phyloP scores from a whole-genome alignment of 2,888 invertebrate genomes.

The Ectemnius continuus region DNA sequence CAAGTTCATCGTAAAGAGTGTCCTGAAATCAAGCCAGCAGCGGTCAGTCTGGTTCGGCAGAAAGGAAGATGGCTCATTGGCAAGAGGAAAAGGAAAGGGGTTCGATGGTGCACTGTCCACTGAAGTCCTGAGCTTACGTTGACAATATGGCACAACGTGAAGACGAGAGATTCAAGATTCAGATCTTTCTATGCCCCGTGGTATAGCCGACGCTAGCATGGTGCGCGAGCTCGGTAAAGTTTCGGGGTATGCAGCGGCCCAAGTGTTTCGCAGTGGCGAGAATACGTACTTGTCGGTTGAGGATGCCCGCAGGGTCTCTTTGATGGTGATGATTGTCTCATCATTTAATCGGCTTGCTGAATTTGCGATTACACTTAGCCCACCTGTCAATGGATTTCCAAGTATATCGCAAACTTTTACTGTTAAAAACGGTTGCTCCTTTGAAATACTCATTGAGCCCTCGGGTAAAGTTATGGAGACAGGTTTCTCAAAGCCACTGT shows the following conservation, averaged over 20 bases:
- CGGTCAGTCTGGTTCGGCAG: not conserved
- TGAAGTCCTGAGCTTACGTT: constrained; percentile 46
- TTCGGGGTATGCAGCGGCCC: constrained; percentile 62
- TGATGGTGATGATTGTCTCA: constrained; percentile 87
- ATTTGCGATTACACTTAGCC: constrained; percentile 85
- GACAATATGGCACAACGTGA: constrained; percentile 27
- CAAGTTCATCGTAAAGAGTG: constrained; percentile 88
- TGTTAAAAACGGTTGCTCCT: constrained; percentile 85
- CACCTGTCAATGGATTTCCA: constrained; percentile 84
- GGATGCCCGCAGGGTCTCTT: constrained; percentile 79
- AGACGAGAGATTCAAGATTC: constrained; percentile 57
- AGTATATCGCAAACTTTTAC: constrained; percentile 87
- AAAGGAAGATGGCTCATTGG: not conserved
- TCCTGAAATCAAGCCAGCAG: constrained; percentile 75
- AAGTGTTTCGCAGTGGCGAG: not conserved
- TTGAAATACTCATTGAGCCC: constrained; percentile 85
- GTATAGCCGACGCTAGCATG: constrained; percentile 72
- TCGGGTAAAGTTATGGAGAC: constrained; percentile 90
- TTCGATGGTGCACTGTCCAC: constrained; percentile 38
- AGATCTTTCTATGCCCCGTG: constrained; percentile 73
- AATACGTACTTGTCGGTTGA: constrained; percentile 73
- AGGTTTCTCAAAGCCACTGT: constrained; percentile 85
- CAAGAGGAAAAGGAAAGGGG: not conserved
- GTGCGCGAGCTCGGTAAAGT: constrained; percentile 69
- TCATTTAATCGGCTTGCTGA: constrained; percentile 86